Conservation (phyloP, 2,888 invertebrate species). For the Patella depressa region DNA sequence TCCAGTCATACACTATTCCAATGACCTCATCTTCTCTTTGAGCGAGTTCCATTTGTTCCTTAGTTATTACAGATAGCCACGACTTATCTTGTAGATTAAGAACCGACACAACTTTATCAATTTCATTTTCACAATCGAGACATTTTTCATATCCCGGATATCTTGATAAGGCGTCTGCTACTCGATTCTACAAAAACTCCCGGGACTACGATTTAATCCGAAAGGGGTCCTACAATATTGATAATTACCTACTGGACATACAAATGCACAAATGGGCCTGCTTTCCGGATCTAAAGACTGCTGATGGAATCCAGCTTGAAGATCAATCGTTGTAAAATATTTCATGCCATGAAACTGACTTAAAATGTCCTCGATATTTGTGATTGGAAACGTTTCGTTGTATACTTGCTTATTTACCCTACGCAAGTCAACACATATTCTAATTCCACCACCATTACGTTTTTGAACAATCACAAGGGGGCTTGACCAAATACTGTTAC, state of each 20-base stretch:
- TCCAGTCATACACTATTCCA: neutral
- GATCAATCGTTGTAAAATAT: slow-evolving; percentile 1
- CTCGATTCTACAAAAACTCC: slow-evolving; percentile 4
- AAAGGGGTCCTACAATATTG: slow-evolving; percentile 8
- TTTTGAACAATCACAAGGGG: neutral
- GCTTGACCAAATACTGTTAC: neutral
- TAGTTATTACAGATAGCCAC: neutral
- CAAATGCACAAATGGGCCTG: neutral
- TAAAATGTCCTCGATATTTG: neutral
- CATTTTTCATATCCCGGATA: neutral
- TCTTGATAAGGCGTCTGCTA: neutral
- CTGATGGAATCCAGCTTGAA: neutral
- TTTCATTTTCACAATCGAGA: neutral
- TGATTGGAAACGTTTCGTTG: neutral
- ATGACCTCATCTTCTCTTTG: neutral
- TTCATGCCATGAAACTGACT: slow-evolving; percentile 2
- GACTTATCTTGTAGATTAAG: neutral
- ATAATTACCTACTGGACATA: neutral
- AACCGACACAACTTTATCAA: neutral
- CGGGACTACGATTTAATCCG: neutral
- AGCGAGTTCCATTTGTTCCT: neutral
- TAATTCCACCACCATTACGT: neutral
- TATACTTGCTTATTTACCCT: slow-evolving; percentile 6
- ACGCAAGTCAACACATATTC: neutral
- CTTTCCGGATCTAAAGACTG: neutral